These are phyloP conservation scores for Echinometra lucunter DNA, from an alignment of 53 echinoderm and acorn worm genomes.

Conservation along the genomic window DNA sequence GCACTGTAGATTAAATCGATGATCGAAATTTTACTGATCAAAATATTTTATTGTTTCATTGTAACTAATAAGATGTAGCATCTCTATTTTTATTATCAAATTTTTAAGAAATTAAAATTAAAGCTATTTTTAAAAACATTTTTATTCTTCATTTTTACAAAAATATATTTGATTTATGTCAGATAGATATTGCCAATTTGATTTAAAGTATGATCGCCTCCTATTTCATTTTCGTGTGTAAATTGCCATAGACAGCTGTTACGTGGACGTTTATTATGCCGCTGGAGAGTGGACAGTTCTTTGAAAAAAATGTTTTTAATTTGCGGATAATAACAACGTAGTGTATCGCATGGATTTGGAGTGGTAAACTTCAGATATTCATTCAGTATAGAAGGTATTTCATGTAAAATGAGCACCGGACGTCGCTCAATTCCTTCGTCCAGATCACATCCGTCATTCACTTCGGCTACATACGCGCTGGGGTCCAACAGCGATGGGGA, in stretches of 20 bases:
- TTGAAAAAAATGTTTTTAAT: slow-evolving; percentile 18
- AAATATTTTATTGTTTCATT: neutral
- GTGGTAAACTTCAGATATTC: neutral
- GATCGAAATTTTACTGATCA: neutral
- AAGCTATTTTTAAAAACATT: neutral
- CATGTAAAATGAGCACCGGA: slow-evolving; percentile 7
- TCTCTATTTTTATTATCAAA: neutral
- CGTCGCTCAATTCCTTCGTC: slow-evolving; percentile 48
- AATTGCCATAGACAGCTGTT: slow-evolving; percentile 48
- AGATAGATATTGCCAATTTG: slow-evolving; percentile 19
- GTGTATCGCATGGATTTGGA: neutral
- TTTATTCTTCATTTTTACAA: neutral
- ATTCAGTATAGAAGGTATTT: neutral
- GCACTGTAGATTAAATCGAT: neutral
- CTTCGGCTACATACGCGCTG: neutral
- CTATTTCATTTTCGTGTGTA: neutral
- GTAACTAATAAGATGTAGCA: neutral
- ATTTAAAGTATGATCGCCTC: neutral
- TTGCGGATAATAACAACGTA: neutral
- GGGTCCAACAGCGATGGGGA: slow-evolving; percentile 45
- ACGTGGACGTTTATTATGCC: slow-evolving; percentile 3
- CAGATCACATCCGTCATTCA: slow-evolving; percentile 37
- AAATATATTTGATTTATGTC: neutral
- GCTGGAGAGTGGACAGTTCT: neutral
- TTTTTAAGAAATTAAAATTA: neutral